These are phyloP conservation scores for Hymenopus coronatus DNA, from an alignment of 2,888 invertebrate species.

Conservation along the genomic window DNA sequence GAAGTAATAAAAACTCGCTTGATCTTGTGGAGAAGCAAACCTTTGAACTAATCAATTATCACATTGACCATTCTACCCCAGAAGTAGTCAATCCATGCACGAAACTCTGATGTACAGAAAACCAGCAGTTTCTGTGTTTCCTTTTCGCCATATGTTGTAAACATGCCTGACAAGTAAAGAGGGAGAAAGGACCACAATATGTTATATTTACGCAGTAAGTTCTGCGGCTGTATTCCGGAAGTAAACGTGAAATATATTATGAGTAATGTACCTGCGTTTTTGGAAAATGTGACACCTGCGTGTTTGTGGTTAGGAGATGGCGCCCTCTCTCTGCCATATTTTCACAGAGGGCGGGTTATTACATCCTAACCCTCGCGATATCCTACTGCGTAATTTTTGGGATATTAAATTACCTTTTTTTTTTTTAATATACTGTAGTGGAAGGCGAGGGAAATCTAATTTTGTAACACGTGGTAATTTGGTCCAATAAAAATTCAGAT, in stretches of 20 bases:
- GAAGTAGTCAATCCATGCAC: no score
- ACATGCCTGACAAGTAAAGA: neutral
- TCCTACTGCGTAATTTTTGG: neutral
- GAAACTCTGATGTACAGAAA: no score
- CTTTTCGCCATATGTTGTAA: neutral
- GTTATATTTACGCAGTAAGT: neutral
- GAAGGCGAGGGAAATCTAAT: neutral
- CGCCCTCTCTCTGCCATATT: neutral
- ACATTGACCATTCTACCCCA: no score
- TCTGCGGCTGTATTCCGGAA: neutral
- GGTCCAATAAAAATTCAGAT: neutral
- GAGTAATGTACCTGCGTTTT: neutral
- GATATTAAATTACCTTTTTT: neutral
- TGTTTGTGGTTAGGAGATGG: neutral
- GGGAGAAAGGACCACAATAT: neutral
- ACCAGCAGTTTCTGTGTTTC: no score
- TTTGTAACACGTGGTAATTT: neutral
- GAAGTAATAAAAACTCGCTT: no score
- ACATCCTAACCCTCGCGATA: neutral
- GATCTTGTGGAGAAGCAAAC: no score
- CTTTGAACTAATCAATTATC: no score
- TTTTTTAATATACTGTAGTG: neutral
- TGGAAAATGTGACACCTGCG: neutral
- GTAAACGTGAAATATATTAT: constrained; percentile 2
- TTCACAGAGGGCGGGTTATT: neutral